Evolutionary conservation across 2,888 invertebrate genomes (phyloP).

Genomic region (Rotaria magnacalcarata): DNA sequence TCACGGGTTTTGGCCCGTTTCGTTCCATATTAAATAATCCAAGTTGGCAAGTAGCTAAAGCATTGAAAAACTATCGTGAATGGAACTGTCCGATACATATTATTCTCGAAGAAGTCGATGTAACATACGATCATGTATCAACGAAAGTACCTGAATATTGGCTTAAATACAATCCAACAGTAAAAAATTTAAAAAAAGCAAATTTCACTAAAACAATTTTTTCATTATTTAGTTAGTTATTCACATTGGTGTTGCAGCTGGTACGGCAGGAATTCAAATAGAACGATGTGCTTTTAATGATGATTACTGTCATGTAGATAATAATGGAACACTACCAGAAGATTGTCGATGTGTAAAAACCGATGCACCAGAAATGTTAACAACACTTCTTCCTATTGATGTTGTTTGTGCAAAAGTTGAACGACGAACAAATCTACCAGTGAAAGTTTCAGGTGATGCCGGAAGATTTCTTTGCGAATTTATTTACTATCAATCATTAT

Average conservation of each 20-base stretch:
- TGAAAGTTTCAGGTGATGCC: not conserved
- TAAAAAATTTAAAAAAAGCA: not conserved
- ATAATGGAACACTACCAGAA: not conserved
- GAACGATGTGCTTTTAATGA: not conserved
- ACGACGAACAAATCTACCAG: not conserved
- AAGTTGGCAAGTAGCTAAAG: conserved; percentile 21
- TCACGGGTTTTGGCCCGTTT: conserved; percentile 24
- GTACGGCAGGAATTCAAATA: not conserved
- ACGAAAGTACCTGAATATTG: conserved; percentile 20
- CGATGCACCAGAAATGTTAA: not conserved
- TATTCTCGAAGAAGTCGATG: not conserved
- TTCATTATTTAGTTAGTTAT: conserved; percentile 1
- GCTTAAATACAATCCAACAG: conserved; percentile 32
- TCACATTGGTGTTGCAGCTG: not conserved
- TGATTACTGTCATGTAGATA: not conserved
- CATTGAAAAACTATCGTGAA: not conserved
- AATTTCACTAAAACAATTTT: no score
- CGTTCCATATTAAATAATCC: not conserved
- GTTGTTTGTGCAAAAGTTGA: not conserved
- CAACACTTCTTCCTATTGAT: not conserved
- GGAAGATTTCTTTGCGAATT: conserved; percentile 25
- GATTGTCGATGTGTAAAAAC: not conserved
- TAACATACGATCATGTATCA: not conserved
- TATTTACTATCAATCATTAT: conserved; percentile 34
- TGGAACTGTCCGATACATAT: conserved; percentile 19